Evolutionary conservation across 2,888 invertebrate genomes (phyloP).

Genomic region (Eucera pruinosa): DNA sequence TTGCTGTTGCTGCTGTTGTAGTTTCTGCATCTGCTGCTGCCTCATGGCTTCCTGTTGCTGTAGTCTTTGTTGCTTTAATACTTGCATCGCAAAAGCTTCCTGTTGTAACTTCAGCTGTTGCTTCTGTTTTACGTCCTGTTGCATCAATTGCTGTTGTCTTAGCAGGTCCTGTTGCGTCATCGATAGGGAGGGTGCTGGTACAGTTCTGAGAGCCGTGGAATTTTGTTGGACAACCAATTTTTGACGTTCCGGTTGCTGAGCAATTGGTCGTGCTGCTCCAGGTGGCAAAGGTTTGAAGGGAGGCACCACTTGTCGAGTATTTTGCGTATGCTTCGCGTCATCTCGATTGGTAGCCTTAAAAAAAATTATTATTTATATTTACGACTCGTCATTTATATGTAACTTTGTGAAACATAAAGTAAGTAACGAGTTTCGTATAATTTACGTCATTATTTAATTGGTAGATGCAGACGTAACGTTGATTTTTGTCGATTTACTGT

Average conservation of each 20-base stretch:
- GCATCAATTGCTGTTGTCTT: constrained; percentile 72
- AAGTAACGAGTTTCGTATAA: no score
- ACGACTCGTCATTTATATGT: no score
- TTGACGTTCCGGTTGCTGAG: constrained; percentile 88
- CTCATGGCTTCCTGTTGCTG: constrained; percentile 80
- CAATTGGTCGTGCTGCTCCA: constrained; percentile 85
- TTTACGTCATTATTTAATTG: no score
- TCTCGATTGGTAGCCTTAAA: constrained; percentile 67
- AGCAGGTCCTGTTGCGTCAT: constrained; percentile 73
- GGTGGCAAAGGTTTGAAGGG: constrained; percentile 92
- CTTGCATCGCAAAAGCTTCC: constrained; percentile 77
- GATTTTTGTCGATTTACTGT: no score
- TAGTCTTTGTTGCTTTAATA: constrained; percentile 80
- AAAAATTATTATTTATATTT: not conserved
- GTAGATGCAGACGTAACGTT: no score
- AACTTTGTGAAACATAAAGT: no score
- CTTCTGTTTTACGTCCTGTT: constrained; percentile 72
- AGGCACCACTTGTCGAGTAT: constrained; percentile 85
- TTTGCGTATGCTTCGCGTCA: constrained; percentile 49
- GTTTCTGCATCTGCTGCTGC: constrained; percentile 74
- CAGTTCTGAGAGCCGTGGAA: constrained; percentile 74
- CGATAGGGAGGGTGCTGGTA: constrained; percentile 64
- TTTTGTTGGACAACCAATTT: constrained; percentile 81
- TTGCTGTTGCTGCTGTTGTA: constrained; percentile 66
- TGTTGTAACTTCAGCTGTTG: constrained; percentile 78